Evolutionary conservation across 2,888 invertebrate species (phyloP).

Genomic region (Limnephilus auricula): DNA sequence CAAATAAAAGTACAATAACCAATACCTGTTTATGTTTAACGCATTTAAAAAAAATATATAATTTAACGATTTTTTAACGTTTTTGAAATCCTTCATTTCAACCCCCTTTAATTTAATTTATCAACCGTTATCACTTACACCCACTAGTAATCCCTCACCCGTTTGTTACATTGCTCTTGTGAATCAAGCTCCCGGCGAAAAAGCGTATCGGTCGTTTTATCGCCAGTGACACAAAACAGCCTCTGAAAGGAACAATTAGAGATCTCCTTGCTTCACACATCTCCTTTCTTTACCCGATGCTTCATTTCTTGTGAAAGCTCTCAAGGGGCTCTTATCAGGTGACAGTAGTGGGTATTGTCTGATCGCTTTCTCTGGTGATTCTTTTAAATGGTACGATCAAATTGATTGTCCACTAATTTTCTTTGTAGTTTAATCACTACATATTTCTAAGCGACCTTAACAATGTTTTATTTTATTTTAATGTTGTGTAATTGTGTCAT

Average conservation of each 20-base stretch:
- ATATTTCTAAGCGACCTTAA: neutral
- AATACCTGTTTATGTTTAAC: too few relatives aligned
- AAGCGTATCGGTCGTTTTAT: conserved; percentile 47
- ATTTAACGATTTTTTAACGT: too few relatives aligned
- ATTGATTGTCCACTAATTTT: neutral
- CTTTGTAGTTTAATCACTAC: neutral
- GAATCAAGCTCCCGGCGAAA: conserved; percentile 19
- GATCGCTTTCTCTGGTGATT: neutral
- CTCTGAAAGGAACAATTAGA: conserved; percentile 62
- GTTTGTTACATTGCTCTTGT: neutral
- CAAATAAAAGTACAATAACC: too few relatives aligned
- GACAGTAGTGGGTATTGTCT: conserved; percentile 33
- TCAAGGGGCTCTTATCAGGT: conserved; percentile 40
- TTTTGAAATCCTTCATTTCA: neutral
- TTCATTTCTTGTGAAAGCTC: conserved; percentile 28
- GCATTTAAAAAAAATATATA: too few relatives aligned
- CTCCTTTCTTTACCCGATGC: conserved; percentile 44
- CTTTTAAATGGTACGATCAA: neutral
- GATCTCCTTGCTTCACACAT: conserved; percentile 53
- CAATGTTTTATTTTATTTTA: neutral
- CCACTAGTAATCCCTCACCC: neutral
- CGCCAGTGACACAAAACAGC: conserved; percentile 49
- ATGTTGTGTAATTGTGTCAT: neutral
- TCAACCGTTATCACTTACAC: neutral
- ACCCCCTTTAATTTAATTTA: neutral